Conservation (phyloP, 2,888 invertebrate species). For the Ectemnius cavifrons region DNA sequence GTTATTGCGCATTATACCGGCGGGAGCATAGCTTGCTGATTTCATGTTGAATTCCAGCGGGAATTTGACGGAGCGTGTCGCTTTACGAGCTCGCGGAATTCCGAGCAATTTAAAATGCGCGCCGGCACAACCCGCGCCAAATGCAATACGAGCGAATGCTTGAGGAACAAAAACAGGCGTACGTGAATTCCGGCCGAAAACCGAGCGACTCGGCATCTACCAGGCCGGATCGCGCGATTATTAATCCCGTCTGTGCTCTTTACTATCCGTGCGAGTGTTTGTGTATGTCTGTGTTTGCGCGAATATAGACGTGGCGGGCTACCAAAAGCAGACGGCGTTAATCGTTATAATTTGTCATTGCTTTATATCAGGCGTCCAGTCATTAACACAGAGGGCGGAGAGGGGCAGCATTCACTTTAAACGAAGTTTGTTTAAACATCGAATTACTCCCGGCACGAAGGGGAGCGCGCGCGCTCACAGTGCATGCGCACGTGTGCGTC, state of each 20-base stretch:
- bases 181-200: neutral
- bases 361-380: constrained; percentile 39
- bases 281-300: too few relatives aligned
- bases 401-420: constrained; percentile 38
- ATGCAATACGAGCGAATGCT: constrained; percentile 2
- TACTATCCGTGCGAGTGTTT: neutral
- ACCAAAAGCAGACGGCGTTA: constrained; percentile 45
- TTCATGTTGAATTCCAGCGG: constrained; percentile 16
- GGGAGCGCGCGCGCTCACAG: constrained; percentile 5
- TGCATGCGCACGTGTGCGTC: constrained; percentile 52
- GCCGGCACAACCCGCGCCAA: constrained; percentile 11
- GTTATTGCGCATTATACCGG: constrained; percentile 38
- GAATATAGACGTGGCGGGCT: constrained; percentile 21
- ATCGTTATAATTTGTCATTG: constrained; percentile 55
- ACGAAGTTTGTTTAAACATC: constrained; percentile 57
- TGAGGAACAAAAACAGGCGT: neutral
- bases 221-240: neutral
- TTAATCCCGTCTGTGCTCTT: neutral
- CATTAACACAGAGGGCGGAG: constrained; percentile 41
- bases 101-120: constrained; percentile 34
- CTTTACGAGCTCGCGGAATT: constrained; percentile 33
- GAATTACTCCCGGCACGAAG: constrained; percentile 50
- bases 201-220: neutral
- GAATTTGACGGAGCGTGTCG: constrained; percentile 31
- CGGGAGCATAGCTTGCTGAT: constrained; percentile 35